These are phyloP conservation scores for Epiblema foenella DNA, from an alignment of 2,888 invertebrate genomes.

Conservation along the genomic window DNA sequence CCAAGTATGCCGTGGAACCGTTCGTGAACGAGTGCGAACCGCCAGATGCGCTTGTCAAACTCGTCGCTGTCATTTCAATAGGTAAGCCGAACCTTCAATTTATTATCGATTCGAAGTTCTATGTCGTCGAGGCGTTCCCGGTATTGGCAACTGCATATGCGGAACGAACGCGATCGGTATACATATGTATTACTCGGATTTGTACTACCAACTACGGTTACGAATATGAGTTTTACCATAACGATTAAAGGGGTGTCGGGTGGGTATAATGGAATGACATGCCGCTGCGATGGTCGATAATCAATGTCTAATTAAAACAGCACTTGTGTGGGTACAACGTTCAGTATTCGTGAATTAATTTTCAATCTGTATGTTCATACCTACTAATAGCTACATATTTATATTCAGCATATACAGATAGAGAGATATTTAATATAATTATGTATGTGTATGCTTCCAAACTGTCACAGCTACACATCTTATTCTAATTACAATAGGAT, in stretches of 20 bases:
- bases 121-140: constrained; percentile 6
- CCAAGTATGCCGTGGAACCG: constrained; percentile 96
- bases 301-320: constrained; percentile 6
- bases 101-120: constrained; percentile 30
- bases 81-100: constrained; percentile 77
- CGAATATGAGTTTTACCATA: background rate
- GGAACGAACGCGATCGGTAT: background rate
- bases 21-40: constrained; percentile 95
- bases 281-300: constrained; percentile 13
- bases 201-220: background rate
- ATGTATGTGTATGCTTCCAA: background rate
- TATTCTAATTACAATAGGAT: background rate
- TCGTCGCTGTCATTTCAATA: constrained; percentile 94
- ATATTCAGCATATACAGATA: too few species aligned
- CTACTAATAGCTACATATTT: too few species aligned
- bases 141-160: background rate
- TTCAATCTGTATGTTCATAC: too few species aligned
- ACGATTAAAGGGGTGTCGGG: constrained; percentile 9
- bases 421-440: background rate
- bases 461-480: background rate
- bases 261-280: constrained; percentile 1
- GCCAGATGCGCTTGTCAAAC: constrained; percentile 92
- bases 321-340: constrained; percentile 1
- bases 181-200: background rate
- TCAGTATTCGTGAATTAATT: background rate